Evolutionary conservation across 2,113 vertebrate species (phyloP), one percentile per base, ranked within the genome.

Genomic region (Saccopteryx bilineata): DNA sequence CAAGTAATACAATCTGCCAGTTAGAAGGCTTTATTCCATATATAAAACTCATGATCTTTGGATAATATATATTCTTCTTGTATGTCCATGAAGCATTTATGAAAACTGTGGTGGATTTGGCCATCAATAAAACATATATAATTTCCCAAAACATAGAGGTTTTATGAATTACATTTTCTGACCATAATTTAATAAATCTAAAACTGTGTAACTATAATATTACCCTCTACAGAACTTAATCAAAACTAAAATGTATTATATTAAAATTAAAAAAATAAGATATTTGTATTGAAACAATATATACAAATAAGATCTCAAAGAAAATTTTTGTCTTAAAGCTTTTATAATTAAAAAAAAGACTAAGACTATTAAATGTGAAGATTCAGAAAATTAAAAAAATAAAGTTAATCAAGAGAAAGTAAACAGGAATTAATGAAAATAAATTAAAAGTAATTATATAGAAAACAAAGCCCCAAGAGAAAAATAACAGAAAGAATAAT

Each of bases 211-310:
- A 52, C 18, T 28, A 21, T 63, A 87, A 84, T 18, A 91, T 87
- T 80, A 56, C 12, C 10, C 26, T 24, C 18, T 72, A 15, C 7
- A 83, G 71, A 91, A 79, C 14, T 66, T 79, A n/a, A 89, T 84
- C 7, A 78, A 93, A 90, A 74, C 39, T 56, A 54, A 85, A 89
- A 52, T 9, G 65, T 18, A 26, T 63, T 74, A 88, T 54, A 4
- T 91, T 90, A 81, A 90, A 68, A 58, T 91, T 75, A 74, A 93
- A 66, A 66, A 86, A 82, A 46, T 86, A 87, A 94, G n/a, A 84
- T 0, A 63, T 56, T 88, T 52, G 75, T 23, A 61, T 74, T 1
- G 26, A 84, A 93, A 88, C 5, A 39, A 39, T 13, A 50, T 11
- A 46, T 76, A 69, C 0, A 84, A 17, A 61, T 75, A 93, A 92